Base-by-base conservation (phyloP, 2,888 invertebrate species). In the Synergus laeviventris region DNA sequence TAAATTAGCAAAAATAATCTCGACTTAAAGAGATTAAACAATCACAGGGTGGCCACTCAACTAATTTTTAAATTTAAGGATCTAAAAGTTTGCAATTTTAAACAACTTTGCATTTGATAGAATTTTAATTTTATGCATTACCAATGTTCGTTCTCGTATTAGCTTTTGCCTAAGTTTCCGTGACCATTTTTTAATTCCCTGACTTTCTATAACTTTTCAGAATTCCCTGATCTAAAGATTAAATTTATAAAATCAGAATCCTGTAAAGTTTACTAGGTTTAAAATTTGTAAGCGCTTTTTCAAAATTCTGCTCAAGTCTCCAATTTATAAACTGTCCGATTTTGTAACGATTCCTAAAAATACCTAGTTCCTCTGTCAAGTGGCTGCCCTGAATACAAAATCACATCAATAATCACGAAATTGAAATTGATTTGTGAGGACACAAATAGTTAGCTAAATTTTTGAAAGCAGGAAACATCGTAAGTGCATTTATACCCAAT, bases 401-500 rank as follows among this genome's bases (percentile, higher is more conserved):
- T 66, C 31, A 66, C 45, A 66, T 3, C 24, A 49, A 70, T 21
- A 21, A 21, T 11, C 3, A 21, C 5, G 21, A 56, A 56, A 56
- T 21, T 56, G n/a, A 49, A 36, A 59, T 59, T 36, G n/a, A 74
- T 74, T 74, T 59, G 56, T 74, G 60, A 59, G 39, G 16, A 74
- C 74, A 74, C 56, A 59, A 70, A 49, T 49, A 66, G 45, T 49
- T 70, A 59, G 74, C 38, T 45, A 73, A 42, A 59, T 18, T 59
- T 59, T 74, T 56, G 21, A 38, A 74, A 74, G 60, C 60, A 59
- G 74, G 38, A 59, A 74, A 39, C n/a, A 38, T 36, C 21, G 8
- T 42, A 59, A 59, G 56, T 74, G 60, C 74, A 38, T 74, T 59
- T 73, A 4, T 31, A 73, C 36, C 56, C 56, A 31, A 73, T 9